Evolutionary conservation across 1,140 invertebrate genomes (phyloP).

Genomic region (Tenebrio molitor): DNA sequence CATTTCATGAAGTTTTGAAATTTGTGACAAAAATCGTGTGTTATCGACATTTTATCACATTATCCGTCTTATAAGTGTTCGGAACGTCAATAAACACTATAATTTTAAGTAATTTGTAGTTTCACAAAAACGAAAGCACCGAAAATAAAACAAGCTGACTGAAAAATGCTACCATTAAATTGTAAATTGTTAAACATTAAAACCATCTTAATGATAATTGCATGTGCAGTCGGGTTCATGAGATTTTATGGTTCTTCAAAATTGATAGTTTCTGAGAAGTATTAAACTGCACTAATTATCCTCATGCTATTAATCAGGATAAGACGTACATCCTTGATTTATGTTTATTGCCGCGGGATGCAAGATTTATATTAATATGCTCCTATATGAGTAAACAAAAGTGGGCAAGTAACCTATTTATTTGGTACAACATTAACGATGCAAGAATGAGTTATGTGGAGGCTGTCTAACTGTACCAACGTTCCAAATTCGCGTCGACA

Average conservation of each 20-base stretch:
- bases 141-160: background rate
- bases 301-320: conserved; percentile 34
- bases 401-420: background rate
- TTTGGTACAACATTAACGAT: background rate
- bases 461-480: too few species aligned
- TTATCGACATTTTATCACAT: too few species aligned
- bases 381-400: background rate
- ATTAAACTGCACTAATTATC: conserved; percentile 38
- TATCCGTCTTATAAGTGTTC: too few species aligned
- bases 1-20: too few species aligned
- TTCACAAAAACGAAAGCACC: too few species aligned
- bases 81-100: too few species aligned
- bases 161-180: conserved; percentile 26
- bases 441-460: background rate
- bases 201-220: conserved; percentile 42
- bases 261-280: conserved; percentile 43
- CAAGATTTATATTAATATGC: conserved; percentile 28
- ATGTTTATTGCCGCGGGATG: conserved; percentile 10
- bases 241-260: conserved; percentile 33
- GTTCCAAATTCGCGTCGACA: background rate
- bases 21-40: too few species aligned
- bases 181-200: conserved; percentile 27
- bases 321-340: conserved; percentile 33
- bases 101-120: too few species aligned
- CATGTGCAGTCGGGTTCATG: conserved; percentile 33